Evolutionary conservation across 1,140 invertebrate species (phyloP), one percentile per base, ranked within the genome.

Genomic region (Drosophila seguyi): DNA sequence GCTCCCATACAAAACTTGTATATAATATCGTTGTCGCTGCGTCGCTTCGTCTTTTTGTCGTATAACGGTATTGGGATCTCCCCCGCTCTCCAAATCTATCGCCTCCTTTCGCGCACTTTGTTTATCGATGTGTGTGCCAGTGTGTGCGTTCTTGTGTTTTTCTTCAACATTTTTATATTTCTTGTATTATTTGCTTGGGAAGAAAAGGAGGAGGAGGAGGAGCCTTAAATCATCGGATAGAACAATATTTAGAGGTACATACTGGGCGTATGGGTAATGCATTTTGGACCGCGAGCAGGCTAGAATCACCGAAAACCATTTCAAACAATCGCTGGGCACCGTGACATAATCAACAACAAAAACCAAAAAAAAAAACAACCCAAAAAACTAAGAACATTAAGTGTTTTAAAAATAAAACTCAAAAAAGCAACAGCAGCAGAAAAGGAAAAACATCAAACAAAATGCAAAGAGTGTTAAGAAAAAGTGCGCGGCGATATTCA

Each of bases 341-440:
- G 76, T 87, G 84, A 87, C 85, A 87, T 87, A 87, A 87, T 88
- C 83, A 36, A 53, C 13, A 36, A 36, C 29, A 52, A 36, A 36
- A 36, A 36, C 7, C 1, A 20, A 50, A 50, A n/a, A n/a, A n/a
- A n/a, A n/a, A 60, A 61, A 58, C 62, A 45, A 63, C 16, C 50
- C 25, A 67, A 63, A 38, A 80, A 57, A 63, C 53, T 68, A 72
- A 68, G 67, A 77, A 88, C 79, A 80, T 66, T 75, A 90, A 90
- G 79, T 90, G 85, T 80, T 90, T 90, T 90, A 90, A 90, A 90
- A 90, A 90, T 90, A 90, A 90, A 90, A 81, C 44, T 63, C 61
- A 22, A 85, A 81, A 62, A 34, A 38, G 29, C 61, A 79, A 47
- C 62, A 82, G 61, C 31, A 60, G 38, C 52, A 65, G 31, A 18